Evolutionary conservation across 2,797 vertebrate species (phyloP).

Genomic region (Anguilla marmorata): DNA sequence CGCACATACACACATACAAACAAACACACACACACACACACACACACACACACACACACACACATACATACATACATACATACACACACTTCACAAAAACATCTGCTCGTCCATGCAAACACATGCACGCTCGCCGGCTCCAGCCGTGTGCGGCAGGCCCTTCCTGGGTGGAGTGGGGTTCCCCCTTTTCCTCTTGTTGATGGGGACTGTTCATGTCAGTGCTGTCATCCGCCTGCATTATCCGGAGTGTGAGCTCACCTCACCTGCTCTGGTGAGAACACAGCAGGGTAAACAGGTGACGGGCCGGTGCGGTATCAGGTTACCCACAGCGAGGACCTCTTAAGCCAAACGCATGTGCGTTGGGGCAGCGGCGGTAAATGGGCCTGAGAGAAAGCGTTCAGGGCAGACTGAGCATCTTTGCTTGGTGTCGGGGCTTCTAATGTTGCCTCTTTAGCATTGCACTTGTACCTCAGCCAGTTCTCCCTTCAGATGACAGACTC

Average conservation of each 20-base stretch:
- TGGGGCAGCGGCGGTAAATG: not conserved
- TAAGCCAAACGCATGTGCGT: not conserved
- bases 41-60: no score
- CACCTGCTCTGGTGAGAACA: not conserved
- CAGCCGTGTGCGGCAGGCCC: conserved; percentile 6
- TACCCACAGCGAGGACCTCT: not conserved
- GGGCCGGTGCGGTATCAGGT: not conserved
- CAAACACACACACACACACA: no score
- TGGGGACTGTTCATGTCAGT: not conserved
- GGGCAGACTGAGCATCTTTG: not conserved
- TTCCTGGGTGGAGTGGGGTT: not conserved
- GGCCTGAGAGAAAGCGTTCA: not conserved
- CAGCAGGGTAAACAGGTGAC: not conserved
- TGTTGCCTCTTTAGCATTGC: not conserved
- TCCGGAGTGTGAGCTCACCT: not conserved
- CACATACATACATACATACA: not conserved
- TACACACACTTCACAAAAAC: not conserved
- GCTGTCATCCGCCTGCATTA: not conserved
- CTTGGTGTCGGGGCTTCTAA: not conserved
- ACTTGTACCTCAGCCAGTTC: not conserved
- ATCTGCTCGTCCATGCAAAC: not conserved
- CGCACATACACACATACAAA: no score
- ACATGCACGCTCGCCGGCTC: not conserved
- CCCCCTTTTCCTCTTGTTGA: not conserved
- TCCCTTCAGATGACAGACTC: not conserved